Evolutionary conservation across 1,140 invertebrate species (phyloP).

Genomic region (Pararge aegeria): DNA sequence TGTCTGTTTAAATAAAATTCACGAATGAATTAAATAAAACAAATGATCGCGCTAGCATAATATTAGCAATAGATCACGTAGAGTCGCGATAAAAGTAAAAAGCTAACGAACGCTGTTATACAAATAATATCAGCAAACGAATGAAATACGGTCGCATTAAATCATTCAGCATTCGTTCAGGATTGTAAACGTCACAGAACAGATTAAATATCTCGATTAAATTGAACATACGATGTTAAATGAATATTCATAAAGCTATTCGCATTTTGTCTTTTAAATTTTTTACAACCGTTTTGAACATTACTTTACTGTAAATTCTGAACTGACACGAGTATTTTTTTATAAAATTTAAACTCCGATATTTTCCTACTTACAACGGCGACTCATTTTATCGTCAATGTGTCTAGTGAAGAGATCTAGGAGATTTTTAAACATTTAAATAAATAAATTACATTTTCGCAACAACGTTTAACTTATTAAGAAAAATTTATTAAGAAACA

Average conservation of each 20-base stretch:
- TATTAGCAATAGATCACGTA: too few relatives aligned
- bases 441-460: too few relatives aligned
- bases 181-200: constrained; percentile 15
- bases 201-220: constrained; percentile 26
- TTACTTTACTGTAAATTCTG: neutral
- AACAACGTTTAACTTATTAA: too few relatives aligned
- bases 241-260: constrained; percentile 22
- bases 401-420: too few relatives aligned
- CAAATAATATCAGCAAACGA: constrained; percentile 12
- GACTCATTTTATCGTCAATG: too few relatives aligned
- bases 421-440: too few relatives aligned
- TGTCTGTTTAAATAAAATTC: too few relatives aligned
- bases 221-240: constrained; percentile 9
- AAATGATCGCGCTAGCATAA: too few relatives aligned
- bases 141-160: constrained; percentile 21
- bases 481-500: too few relatives aligned
- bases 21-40: too few relatives aligned
- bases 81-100: neutral
- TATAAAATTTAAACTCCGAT: too few relatives aligned
- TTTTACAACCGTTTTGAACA: neutral
- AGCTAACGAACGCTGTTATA: neutral
- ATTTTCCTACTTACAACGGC: too few relatives aligned
- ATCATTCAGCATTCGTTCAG: constrained; percentile 25
- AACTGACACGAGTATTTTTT: neutral
- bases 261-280: constrained; percentile 8